A percentile compares a stretch with the other conserved stretches of the same genome.
phyloP scores from a whole-genome alignment of 2,888 invertebrate species.

The Trissolcus japonicus region DNA sequence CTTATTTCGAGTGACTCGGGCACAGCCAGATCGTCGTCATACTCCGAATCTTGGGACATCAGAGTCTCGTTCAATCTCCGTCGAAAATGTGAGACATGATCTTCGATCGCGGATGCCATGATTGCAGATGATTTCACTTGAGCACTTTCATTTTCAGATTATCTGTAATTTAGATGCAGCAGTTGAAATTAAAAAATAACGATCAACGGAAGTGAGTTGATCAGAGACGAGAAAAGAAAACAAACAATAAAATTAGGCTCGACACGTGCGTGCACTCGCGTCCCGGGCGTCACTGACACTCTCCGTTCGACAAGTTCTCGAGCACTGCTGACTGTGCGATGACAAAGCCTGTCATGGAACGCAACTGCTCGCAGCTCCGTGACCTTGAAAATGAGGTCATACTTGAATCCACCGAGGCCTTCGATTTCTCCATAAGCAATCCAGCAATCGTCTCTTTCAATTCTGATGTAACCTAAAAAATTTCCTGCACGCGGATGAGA shows the following conservation, averaged over 20 bases:
- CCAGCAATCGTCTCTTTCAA: neutral
- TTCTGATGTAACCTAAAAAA: slow-evolving; percentile 10
- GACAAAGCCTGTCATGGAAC: slow-evolving; percentile 2
- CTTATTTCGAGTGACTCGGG: slow-evolving; percentile 84
- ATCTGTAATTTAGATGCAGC: too few relatives aligned
- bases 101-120: too few relatives aligned
- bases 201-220: too few relatives aligned
- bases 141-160: too few relatives aligned
- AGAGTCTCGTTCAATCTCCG: slow-evolving; percentile 25
- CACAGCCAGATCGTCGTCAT: slow-evolving; percentile 87
- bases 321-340: slow-evolving; percentile 5
- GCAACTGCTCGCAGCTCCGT: slow-evolving; percentile 8
- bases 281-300: neutral
- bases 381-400: slow-evolving; percentile 44
- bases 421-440: slow-evolving; percentile 15
- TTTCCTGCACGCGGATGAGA: too few relatives aligned
- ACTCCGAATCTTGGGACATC: slow-evolving; percentile 82
- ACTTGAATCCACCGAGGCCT: neutral
- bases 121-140: too few relatives aligned
- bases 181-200: too few relatives aligned
- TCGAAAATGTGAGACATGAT: neutral
- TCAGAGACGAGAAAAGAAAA: too few relatives aligned
- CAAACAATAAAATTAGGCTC: too few relatives aligned
- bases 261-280: neutral
- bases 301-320: neutral